phyloP scores from a whole-genome alignment of 2,888 invertebrate genomes.

The Pristionchus maxplancki region DNA sequence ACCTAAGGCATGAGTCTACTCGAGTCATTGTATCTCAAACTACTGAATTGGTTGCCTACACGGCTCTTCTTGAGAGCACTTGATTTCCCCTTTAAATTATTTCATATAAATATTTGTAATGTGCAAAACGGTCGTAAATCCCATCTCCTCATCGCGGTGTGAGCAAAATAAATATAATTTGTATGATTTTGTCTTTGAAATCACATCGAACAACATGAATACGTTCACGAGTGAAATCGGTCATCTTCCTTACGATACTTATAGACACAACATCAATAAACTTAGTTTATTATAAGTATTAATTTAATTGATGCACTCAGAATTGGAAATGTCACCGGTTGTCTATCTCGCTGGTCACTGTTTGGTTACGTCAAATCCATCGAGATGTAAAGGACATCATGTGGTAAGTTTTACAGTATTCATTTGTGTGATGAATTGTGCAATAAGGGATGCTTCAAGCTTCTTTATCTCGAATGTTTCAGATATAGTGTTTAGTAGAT shows the following conservation, averaged over 20 bases:
- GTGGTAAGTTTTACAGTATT: too few relatives aligned
- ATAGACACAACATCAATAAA: too few relatives aligned
- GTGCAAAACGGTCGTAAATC: constrained; percentile 29
- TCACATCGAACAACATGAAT: background rate
- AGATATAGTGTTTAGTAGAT: background rate
- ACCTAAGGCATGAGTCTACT: constrained; percentile 30
- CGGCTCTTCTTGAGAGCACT: background rate
- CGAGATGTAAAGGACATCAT: too few relatives aligned
- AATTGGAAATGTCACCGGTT: too few relatives aligned
- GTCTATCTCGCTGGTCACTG: too few relatives aligned
- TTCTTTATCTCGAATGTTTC: background rate
- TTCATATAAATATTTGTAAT: constrained; percentile 42
- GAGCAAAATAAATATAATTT: constrained; percentile 35
- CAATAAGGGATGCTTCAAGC: background rate
- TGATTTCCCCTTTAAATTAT: constrained; percentile 39
- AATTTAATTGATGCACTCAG: too few relatives aligned
- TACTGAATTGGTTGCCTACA: constrained; percentile 5
- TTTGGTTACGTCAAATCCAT: too few relatives aligned
- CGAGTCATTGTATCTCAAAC: constrained; percentile 9
- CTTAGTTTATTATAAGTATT: too few relatives aligned
- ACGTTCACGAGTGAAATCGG: background rate
- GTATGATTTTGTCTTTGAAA: background rate
- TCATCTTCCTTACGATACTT: too few relatives aligned
- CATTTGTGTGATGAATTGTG: too few relatives aligned
- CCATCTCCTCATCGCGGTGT: constrained; percentile 19